Base-by-base conservation (phyloP, 2,113 vertebrate species). In the Tachycineta bicolor region DNA sequence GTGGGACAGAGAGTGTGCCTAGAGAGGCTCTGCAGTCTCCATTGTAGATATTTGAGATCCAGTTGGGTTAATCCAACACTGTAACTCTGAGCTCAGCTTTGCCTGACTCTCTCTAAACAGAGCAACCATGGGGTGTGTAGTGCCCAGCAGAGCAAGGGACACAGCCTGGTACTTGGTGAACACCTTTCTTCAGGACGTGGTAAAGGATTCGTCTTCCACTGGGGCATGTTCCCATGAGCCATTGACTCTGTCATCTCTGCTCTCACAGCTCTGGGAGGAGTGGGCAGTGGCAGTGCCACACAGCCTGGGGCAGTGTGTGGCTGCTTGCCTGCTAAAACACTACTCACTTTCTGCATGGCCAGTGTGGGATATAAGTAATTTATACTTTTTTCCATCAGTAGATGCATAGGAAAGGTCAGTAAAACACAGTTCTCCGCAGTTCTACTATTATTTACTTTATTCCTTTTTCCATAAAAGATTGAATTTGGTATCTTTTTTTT, bases 141-240 rank as follows among this genome's bases (percentile, higher is more conserved):
- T 21, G 25, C 25, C 15, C n/a, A 37, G 60, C 29, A 83, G 41
- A 76, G 39, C 37, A 6, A 15, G 29, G 13, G 16, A 22, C 9
- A 8, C 16, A 29, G 33, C 16, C 11, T 26, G 3, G 33, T 10
- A 12, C 28, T 81, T n/a, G 26, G 24, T 24, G 49, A 41, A 29
- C 12, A 33, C 3, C 15, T 52, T 69, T 60, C 47, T 81, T 67
- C 31, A 29, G 60, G 29, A 69, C 34, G 4, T 60, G 26, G n/a
- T 28, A 22, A 53, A 77, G 39, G 44, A 52, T 71, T 26, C 3
- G 14, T 53, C 67, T 71, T 79, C n/a, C 28, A 22, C 49, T 14
- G 12, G 34, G 33, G 31, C 1, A 2, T 10, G 7, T 37, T 63
- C 23, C 22, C 24, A 22, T 0, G 2, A 62, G 56, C 23, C 50